These are phyloP conservation scores for Amiota minor DNA, from an alignment of 2,888 invertebrate genomes.

Conservation along the genomic window DNA sequence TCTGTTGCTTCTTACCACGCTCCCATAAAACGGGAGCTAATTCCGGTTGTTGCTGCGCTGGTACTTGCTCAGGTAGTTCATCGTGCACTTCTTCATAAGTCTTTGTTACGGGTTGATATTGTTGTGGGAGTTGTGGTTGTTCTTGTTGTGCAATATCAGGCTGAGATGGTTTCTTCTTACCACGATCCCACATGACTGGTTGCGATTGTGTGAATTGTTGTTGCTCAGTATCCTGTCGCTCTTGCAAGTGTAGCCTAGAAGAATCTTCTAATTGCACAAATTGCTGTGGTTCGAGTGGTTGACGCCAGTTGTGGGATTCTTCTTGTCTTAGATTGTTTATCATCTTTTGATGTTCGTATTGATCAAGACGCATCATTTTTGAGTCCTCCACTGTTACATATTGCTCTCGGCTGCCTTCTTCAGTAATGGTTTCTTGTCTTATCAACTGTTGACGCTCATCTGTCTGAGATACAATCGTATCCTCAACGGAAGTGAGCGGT, in stretches of 20 bases:
- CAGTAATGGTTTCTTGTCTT: constrained; percentile 61
- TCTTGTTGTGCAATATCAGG: constrained; percentile 31
- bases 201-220: constrained; percentile 62
- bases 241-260: constrained; percentile 56
- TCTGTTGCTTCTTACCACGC: constrained; percentile 61
- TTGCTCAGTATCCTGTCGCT: constrained; percentile 64
- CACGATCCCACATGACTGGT: constrained; percentile 72
- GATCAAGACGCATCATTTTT: constrained; percentile 63
- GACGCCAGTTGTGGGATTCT: constrained; percentile 68
- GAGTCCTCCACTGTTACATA: constrained; percentile 62
- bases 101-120: constrained; percentile 46
- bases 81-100: constrained; percentile 64
- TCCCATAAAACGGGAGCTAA: constrained; percentile 72
- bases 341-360: constrained; percentile 59
- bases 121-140: constrained; percentile 38
- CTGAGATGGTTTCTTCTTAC: constrained; percentile 64
- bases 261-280: constrained; percentile 65
- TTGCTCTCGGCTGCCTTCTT: constrained; percentile 60
- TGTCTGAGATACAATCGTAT: constrained; percentile 52
- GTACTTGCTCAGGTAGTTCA: constrained; percentile 58
- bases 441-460: constrained; percentile 50
- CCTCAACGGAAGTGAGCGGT: constrained; percentile 60
- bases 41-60: constrained; percentile 60
- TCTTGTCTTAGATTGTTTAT: constrained; percentile 55
- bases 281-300: constrained; percentile 63